phyloP scores from a whole-genome alignment of 1,140 invertebrate genomes.

The Drosophila trapezifrons region DNA sequence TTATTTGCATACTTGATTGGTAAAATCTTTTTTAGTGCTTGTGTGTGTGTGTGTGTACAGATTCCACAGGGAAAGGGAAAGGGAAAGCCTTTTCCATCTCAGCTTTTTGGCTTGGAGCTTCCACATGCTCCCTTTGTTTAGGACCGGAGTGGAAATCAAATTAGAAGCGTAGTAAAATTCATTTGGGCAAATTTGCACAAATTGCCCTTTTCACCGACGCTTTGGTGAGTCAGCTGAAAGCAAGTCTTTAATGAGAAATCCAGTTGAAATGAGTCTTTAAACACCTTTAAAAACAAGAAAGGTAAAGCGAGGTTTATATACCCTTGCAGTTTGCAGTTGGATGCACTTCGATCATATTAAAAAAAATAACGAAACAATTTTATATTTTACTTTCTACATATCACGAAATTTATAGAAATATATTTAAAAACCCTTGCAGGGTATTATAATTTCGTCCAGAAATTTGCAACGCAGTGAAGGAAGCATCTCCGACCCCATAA shows the following conservation, averaged over 20 bases:
- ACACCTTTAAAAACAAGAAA: background rate
- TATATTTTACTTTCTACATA: too few relatives aligned
- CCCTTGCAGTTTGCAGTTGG: too few relatives aligned
- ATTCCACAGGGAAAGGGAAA: background rate
- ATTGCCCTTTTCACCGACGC: slow-evolving; percentile 46
- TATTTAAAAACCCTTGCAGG: too few relatives aligned
- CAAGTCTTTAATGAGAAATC: slow-evolving; percentile 4
- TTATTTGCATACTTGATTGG: slow-evolving; percentile 81
- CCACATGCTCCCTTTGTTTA: slow-evolving; percentile 43
- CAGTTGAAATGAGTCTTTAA: slow-evolving; percentile 1
- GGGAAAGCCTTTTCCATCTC: slow-evolving; percentile 13
- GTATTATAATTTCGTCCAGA: too few relatives aligned
- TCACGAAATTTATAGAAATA: too few relatives aligned
- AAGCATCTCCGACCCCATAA: too few relatives aligned
- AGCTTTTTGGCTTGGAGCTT: slow-evolving; percentile 29
- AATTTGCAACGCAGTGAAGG: too few relatives aligned
- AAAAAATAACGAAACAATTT: too few relatives aligned
- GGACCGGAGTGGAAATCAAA: slow-evolving; percentile 60
- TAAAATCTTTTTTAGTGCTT: slow-evolving; percentile 48
- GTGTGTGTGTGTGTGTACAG: slow-evolving; percentile 11
- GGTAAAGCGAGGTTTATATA: too few relatives aligned
- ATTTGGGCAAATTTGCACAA: slow-evolving; percentile 58
- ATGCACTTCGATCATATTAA: too few relatives aligned
- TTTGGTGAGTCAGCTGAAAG: slow-evolving; percentile 9
- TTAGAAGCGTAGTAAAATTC: slow-evolving; percentile 67